These are phyloP conservation scores for Spodoptera exigua DNA, from an alignment of 2,888 invertebrate genomes.

Conservation along the genomic window DNA sequence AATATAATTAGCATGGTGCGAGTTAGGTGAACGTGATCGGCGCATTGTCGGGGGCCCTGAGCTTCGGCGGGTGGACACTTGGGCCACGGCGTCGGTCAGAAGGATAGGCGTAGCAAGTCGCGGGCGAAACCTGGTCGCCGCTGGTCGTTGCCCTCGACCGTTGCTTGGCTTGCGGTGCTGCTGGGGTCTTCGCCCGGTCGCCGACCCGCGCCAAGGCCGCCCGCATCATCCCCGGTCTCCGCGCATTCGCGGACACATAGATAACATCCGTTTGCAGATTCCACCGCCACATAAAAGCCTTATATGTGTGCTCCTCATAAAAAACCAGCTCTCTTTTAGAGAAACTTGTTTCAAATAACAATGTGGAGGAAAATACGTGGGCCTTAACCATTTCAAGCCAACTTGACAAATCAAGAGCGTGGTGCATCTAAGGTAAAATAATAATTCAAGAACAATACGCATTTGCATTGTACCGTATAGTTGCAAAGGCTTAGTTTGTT, in stretches of 20 bases:
- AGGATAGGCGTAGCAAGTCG: slow-evolving; percentile 73
- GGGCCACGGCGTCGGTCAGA: slow-evolving; percentile 67
- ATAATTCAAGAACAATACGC: slow-evolving; percentile 24
- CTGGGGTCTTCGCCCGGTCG: slow-evolving; percentile 88
- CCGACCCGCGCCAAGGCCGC: slow-evolving; percentile 87
- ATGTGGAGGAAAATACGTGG: slow-evolving; percentile 35
- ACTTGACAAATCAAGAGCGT: slow-evolving; percentile 34
- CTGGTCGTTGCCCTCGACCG: slow-evolving; percentile 89
- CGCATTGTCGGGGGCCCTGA: slow-evolving; percentile 56
- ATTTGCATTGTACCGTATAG: slow-evolving; percentile 12
- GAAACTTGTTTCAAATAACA: slow-evolving; percentile 53
- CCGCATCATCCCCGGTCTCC: slow-evolving; percentile 88
- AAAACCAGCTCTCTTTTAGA: slow-evolving; percentile 38
- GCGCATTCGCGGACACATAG: slow-evolving; percentile 76
- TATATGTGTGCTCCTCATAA: slow-evolving; percentile 50
- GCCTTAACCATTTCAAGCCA: slow-evolving; percentile 24
- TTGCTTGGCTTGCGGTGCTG: slow-evolving; percentile 87
- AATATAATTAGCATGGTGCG: slow-evolving; percentile 53
- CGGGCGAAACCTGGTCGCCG: slow-evolving; percentile 75
- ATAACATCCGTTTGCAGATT: slow-evolving; percentile 81
- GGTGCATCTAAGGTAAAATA: slow-evolving; percentile 18
- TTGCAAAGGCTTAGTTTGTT: slow-evolving; percentile 28
- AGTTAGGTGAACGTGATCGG: slow-evolving; percentile 46
- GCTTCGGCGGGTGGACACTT: slow-evolving; percentile 54
- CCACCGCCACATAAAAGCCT: slow-evolving; percentile 63